A percentile compares a stretch with the other conserved stretches of the same genome.
Conservation (phyloP, 2,797 vertebrate species). For the Chloroceryle amazona region DNA sequence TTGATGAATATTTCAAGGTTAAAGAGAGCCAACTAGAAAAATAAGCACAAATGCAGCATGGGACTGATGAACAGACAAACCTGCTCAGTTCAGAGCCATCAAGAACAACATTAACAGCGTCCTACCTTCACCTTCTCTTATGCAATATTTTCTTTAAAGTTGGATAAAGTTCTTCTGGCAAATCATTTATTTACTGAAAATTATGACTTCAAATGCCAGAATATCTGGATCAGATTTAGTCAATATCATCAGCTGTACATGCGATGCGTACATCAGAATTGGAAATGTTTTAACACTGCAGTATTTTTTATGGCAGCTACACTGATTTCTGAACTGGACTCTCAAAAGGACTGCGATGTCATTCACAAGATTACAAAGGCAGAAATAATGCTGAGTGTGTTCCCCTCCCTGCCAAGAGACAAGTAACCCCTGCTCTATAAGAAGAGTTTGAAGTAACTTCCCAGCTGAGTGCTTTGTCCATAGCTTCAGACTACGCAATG, state of each 20-base stretch:
- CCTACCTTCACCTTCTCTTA: neutral
- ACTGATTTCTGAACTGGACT: neutral
- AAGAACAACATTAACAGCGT: neutral
- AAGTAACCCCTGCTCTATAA: neutral
- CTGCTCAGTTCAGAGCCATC: neutral
- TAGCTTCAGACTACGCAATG: neutral
- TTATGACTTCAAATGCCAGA: neutral
- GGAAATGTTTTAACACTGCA: neutral
- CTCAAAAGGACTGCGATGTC: constrained; percentile 16
- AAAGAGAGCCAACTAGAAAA: neutral
- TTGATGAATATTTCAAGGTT: neutral
- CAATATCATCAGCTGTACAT: neutral
- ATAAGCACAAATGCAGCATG: neutral
- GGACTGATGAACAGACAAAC: neutral
- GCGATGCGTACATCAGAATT: fast-evolving
- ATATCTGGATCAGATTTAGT: neutral
- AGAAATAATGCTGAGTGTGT: constrained; percentile 58
- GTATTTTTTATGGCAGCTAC: neutral
- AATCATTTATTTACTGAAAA: neutral
- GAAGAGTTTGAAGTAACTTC: neutral
- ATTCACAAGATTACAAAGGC: constrained; percentile 30
- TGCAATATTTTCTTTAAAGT: neutral
- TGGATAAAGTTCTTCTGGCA: neutral
- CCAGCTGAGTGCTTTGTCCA: neutral
- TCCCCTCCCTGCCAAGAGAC: neutral